Evolutionary conservation across 2,888 invertebrate genomes (phyloP), one percentile per base, ranked within the genome.

Genomic region (Rhabditoides inermis): DNA sequence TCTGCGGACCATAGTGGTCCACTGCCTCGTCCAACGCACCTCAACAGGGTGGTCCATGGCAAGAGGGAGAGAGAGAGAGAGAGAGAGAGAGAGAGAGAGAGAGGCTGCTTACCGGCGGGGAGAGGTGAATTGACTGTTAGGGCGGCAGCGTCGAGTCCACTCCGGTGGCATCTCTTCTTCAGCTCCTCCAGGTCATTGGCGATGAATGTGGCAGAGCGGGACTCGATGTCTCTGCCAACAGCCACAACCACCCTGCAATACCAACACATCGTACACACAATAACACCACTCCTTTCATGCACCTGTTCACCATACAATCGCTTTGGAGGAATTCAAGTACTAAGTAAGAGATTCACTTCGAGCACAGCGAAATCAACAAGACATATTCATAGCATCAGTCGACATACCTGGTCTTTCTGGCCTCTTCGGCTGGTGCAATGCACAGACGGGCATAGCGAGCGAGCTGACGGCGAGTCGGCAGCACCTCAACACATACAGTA

Each of bases 391-490:
- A n/a, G 6, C 66, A 54, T 5, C 26, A 52, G 42, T 61, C 57
- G 72, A 87, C 86, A 69, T 85, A 85, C 60, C 51, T 22, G 7
- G 45, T 45, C 40, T 65, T 65, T 28, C 67, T 50, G 1, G 59
- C 46, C 50, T 68, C 67, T 51, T 68, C 67, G 5, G 57, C 51
- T 7, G 65, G 84, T 54, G 85, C 83, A 79, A 88, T 84, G 66
- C 86, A 86, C 4, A 83, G 81, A 59, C 83, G 80, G 45, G 85
- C 84, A 77, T 88, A 90, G 53, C 84, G 82, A 30, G 82, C 82
- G 49, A 91, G 81, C 78, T 90, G 88, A 27, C 81, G 80, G 23
- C 82, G 76, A 3, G 84, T 84, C 48, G 84, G 82, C 2, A 79
- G 77, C 25, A 73, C 65, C 61, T 65, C 54, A 2, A n/a, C 18